Base-by-base conservation (phyloP, 2,888 invertebrate species). In the Campaea margaritaria region DNA sequence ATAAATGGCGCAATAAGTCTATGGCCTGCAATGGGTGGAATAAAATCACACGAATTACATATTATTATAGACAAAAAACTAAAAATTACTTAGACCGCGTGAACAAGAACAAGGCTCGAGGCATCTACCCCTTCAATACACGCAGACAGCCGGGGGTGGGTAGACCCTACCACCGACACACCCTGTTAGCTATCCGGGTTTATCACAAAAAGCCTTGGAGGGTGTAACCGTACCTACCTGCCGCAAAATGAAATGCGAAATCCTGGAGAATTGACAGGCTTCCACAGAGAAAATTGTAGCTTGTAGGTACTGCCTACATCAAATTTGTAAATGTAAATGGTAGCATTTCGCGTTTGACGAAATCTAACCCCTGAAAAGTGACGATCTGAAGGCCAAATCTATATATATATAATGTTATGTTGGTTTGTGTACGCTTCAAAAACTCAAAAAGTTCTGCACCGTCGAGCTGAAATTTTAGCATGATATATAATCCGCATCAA, bases 61-160 rank as follows among this genome's bases (percentile, higher is more conserved):
- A 21, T 21, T 21, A 21, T 21, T 21, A 21, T 9, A 9, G 31
- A 10, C 31, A 31, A 1, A 31, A 31, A n/a, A n/a, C n/a, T n/a
- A n/a, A n/a, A n/a, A n/a, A 39, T 38, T 39, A 48, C 39, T 5
- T 16, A 11, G 2, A 41, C 34, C 46, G 38, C 49, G 44, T 39
- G 41, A 46, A n/a, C 16, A 21, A 16, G n/a, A 8, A 13, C 31
- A 36, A 27, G 8, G 11, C 38, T 50, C 31, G 31, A 31, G 1
- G 13, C 16, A 0, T 11, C 44, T 16, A 36, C 28, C 36, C 31
- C 38, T 48, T 36, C 13, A 39, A 34, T 27, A 15, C 11, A 63
- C 34, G 64, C 51, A 44, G 65, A 66, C 46, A 38, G 50, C 42
- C 38, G 42, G 49, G 46, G 13, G 50, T 15, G 34, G 41, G 43